Percentiles rank a stretch among this genome's conserved stretches.
These are phyloP conservation scores for Cepaea hortensis DNA, from an alignment of 2,888 invertebrate species.

Conservation along the genomic window DNA sequence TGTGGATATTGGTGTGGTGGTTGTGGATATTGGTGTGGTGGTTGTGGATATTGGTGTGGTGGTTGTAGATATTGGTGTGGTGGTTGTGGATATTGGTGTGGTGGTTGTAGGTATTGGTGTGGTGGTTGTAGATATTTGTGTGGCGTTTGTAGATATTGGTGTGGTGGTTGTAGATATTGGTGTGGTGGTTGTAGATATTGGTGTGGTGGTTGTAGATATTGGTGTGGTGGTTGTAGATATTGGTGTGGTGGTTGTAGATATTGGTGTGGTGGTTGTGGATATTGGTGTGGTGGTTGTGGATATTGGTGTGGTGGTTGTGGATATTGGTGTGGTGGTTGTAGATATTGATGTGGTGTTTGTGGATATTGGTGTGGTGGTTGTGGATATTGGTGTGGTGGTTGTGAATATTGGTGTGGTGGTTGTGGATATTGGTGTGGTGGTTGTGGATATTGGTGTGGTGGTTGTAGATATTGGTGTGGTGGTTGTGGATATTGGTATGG, in stretches of 20 bases:
- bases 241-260: background rate
- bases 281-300: no score
- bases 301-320: background rate
- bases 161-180: background rate
- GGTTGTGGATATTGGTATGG: no score
- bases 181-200: slow-evolving; percentile 4
- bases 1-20: no score
- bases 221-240: slow-evolving; percentile 4
- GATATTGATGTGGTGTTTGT: background rate
- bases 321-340: background rate
- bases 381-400: background rate
- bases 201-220: slow-evolving; percentile 11
- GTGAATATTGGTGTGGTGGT: slow-evolving; percentile 10
- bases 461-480: no score
- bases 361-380: background rate
- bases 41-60: no score
- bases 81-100: background rate
- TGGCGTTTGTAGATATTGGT: slow-evolving; percentile 20
- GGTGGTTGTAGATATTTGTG: slow-evolving; percentile 3
- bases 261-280: background rate
- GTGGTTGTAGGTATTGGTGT: slow-evolving; percentile 9
- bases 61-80: no score
- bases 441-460: background rate
- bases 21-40: background rate
- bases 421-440: no score